Base-by-base conservation (phyloP, 2,113 vertebrate genomes). In the Chloropsis cyanopogon region DNA sequence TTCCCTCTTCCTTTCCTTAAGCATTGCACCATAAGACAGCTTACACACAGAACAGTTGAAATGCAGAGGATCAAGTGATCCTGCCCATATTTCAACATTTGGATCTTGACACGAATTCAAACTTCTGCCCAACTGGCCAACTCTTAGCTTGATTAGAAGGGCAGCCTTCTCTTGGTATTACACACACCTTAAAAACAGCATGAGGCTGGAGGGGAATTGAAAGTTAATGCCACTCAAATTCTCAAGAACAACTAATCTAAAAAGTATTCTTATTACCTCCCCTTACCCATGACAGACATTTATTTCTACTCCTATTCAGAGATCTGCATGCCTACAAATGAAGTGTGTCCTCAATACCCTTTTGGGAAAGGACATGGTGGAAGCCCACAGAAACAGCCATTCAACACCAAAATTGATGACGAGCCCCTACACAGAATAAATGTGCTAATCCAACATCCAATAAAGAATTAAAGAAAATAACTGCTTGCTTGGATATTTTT, bases 151-250 rank as follows among this genome's bases (percentile, higher is more conserved):
- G 53, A 92, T 33, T 69, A 59, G 46, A 86, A 91, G 46, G 13
- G 33, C 20, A 77, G 17, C 25, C 63, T 86, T 61, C 20, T 87
- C 41, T 52, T 59, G 22, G 17, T 75, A 78, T 49, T 66, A 78
- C 13, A 72, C 21, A 11, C 24, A 23, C 42, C 31, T 71, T 84
- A 68, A 87, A 61, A 89, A 8, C 5, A 65, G 37, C 19, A 26
- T 20, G 57, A 26, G 47, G 24, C 16, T 4, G 2, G 2, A 7
- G 14, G 4, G 4, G 5, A 72, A 82, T 0, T 53, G 31, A 60
- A 89, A 79, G 16, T 35, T 63, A 78, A 66, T 52, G 23, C 9
- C 23, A 63, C 11, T 49, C 42, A 78, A 73, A 86, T 54, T 59
- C 7, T 52, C 44, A 66, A 56, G 13, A 88, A 19, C 11, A 78